Conservation (phyloP, 2,888 invertebrate species). For the Hemicrepidius hirtus region DNA sequence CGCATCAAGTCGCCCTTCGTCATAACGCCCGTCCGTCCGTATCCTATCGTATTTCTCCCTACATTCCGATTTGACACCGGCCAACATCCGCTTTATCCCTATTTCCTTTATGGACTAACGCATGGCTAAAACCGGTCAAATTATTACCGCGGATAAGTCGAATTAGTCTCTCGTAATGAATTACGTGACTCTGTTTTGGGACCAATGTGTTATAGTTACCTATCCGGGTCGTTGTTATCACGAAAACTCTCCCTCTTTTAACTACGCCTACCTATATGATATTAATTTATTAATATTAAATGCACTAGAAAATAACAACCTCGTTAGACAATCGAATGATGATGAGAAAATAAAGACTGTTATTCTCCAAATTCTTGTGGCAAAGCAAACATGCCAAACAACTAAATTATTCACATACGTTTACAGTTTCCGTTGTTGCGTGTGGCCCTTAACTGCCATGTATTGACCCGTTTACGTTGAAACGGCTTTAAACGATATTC, state of each 20-base stretch:
- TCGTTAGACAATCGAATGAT: constrained; percentile 29
- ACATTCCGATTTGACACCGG: constrained; percentile 58
- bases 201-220: constrained; percentile 35
- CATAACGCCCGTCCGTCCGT: constrained; percentile 51
- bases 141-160: constrained; percentile 50
- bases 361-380: constrained; percentile 37
- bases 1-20: constrained; percentile 54
- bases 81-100: constrained; percentile 55
- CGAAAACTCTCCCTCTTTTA: neutral
- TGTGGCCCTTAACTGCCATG: constrained; percentile 49
- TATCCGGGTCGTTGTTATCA: neutral
- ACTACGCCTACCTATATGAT: neutral
- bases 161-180: constrained; percentile 51
- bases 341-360: constrained; percentile 43
- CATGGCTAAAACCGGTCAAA: constrained; percentile 50
- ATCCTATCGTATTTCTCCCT: constrained; percentile 56
- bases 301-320: constrained; percentile 20
- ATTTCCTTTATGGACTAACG: constrained; percentile 54
- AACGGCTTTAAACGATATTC: constrained; percentile 42
- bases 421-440: constrained; percentile 51
- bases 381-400: constrained; percentile 46
- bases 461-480: constrained; percentile 52
- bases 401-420: constrained; percentile 54
- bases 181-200: constrained; percentile 43
- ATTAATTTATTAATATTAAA: constrained; percentile 29